These are phyloP conservation scores for Papilio polyxenes DNA, from an alignment of 1,140 invertebrate genomes.

Conservation along the genomic window DNA sequence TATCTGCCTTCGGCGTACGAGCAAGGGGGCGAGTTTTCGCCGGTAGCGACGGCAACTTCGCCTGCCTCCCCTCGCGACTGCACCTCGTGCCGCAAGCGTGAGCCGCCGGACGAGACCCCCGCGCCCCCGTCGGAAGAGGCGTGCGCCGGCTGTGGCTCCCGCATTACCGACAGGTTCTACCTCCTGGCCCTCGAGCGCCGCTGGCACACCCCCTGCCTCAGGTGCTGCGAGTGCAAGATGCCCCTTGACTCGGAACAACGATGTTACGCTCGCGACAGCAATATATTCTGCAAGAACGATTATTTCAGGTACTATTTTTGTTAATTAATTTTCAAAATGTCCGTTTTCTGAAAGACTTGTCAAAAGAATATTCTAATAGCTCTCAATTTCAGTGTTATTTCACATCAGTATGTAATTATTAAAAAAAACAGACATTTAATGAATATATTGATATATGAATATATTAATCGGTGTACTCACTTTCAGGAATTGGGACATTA, in stretches of 20 bases:
- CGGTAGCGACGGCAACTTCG: conserved; percentile 84
- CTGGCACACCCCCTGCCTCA: conserved; percentile 95
- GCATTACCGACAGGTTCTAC: conserved; percentile 95
- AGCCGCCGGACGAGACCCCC: conserved; percentile 74
- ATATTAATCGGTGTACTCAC: no score
- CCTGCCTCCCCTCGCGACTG: conserved; percentile 79
- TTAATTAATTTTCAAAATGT: not conserved
- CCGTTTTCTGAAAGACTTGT: not conserved
- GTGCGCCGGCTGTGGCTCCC: conserved; percentile 92
- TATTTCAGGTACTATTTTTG: conserved; percentile 93
- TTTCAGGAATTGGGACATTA: no score
- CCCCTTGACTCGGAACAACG: conserved; percentile 94
- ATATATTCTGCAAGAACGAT: conserved; percentile 98
- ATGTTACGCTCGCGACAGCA: conserved; percentile 96
- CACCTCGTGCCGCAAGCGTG: conserved; percentile 77
- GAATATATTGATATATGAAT: no score
- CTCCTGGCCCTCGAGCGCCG: conserved; percentile 94
- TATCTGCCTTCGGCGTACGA: conserved; percentile 85
- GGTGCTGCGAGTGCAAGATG: conserved; percentile 95
- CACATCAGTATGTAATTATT: not conserved
- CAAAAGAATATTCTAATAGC: no score
- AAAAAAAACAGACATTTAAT: no score
- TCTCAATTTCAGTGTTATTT: not conserved
- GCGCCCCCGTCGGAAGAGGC: conserved; percentile 80
- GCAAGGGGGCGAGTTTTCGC: conserved; percentile 86